Conservation (phyloP, 2,113 vertebrate species). For the Semnornis frantzii region DNA sequence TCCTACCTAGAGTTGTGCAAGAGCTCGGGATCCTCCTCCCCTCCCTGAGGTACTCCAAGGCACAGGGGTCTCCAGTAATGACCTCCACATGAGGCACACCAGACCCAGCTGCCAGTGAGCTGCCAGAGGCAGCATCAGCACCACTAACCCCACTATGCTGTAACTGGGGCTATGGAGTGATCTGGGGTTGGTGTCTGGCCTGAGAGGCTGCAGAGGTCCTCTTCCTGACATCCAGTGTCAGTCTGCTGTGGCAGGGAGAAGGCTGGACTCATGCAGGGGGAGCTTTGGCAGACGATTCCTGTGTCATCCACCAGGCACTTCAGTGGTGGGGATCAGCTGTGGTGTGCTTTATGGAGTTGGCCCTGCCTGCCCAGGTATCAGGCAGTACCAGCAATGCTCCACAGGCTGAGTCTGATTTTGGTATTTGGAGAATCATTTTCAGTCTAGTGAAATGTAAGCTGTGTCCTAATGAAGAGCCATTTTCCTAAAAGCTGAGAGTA, state of each 20-base stretch:
- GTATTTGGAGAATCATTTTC: background rate
- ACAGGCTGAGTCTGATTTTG: background rate
- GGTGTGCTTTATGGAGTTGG: rapidly evolving
- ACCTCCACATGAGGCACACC: background rate
- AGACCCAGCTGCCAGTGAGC: background rate
- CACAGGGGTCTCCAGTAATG: background rate
- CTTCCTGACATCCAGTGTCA: background rate
- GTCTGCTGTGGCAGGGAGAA: background rate
- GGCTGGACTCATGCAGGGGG: rapidly evolving
- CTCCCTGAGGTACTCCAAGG: background rate
- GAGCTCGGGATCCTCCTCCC: background rate
- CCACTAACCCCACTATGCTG: background rate
- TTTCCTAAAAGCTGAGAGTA: background rate
- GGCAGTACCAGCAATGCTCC: rapidly evolving
- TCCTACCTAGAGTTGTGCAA: background rate
- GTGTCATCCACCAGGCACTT: background rate
- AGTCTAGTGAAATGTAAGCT: background rate
- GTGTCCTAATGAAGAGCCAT: background rate
- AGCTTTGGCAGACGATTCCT: background rate
- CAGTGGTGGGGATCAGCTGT: rapidly evolving
- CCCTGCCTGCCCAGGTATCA: background rate
- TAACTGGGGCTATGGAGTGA: background rate
- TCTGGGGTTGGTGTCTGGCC: background rate
- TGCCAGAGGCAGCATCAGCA: background rate
- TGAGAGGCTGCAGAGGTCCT: background rate